Conservation (phyloP, 2,113 vertebrate genomes). For the Rhinoderma darwinii region DNA sequence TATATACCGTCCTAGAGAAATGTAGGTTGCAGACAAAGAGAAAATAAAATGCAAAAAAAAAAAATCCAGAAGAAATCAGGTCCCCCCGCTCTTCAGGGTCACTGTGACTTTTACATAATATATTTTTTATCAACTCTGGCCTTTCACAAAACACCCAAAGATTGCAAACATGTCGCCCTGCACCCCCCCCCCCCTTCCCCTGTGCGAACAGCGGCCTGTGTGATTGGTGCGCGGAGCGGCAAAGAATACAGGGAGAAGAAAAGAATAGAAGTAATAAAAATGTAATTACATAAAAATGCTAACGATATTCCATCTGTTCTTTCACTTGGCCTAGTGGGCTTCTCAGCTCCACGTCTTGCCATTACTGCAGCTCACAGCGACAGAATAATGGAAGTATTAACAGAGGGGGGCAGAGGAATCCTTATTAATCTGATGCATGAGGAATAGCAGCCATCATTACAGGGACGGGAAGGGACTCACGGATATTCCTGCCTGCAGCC, state of each 20-base stretch:
- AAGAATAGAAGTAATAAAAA: conserved; percentile 72
- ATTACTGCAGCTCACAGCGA: conserved; percentile 71
- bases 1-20: background rate
- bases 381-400: conserved; percentile 65
- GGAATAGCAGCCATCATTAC: conserved; percentile 77
- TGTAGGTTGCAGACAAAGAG: background rate
- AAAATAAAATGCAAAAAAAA: background rate
- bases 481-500: conserved; percentile 78
- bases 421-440: conserved; percentile 76
- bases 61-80: background rate
- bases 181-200: background rate
- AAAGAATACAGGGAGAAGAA: conserved; percentile 23
- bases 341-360: conserved; percentile 69
- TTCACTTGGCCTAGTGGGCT: conserved; percentile 74
- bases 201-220: background rate
- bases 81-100: background rate
- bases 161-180: conserved; percentile 12
- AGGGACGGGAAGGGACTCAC: conserved; percentile 73
- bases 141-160: background rate
- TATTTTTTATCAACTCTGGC: conserved; percentile 34
- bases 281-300: conserved; percentile 84
- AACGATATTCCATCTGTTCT: conserved; percentile 79
- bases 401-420: conserved; percentile 66
- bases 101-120: background rate
- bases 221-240: conserved; percentile 36